These are phyloP conservation scores for Austrofundulus limnaeus DNA, from an alignment of 2,113 vertebrate species.

Conservation along the genomic window DNA sequence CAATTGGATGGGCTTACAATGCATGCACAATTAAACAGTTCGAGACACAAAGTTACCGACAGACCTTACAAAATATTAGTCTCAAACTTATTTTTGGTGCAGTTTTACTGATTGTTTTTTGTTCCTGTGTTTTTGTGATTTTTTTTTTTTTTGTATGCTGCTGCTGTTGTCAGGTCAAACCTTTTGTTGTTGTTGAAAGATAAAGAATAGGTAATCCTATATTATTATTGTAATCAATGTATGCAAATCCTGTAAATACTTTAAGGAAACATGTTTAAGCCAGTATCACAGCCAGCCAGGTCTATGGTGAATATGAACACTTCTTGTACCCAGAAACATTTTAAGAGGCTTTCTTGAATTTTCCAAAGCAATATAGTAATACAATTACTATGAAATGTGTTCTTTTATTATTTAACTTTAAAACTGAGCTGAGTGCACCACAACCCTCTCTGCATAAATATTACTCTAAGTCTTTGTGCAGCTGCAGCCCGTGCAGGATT, in stretches of 20 bases:
- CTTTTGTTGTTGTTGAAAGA: no score
- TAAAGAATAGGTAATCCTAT: no score
- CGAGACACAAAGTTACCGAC: constrained; percentile 38
- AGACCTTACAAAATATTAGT: constrained; percentile 25
- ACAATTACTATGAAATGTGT: constrained; percentile 8
- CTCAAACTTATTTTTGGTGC: constrained; percentile 15
- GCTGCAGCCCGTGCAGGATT: constrained; percentile 35
- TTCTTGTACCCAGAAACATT: constrained; percentile 3
- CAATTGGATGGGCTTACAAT: constrained; percentile 67
- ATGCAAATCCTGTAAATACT: no score
- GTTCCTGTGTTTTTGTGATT: neutral
- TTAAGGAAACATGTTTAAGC: no score
- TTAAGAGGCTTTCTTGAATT: neutral
- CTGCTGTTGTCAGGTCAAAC: no score
- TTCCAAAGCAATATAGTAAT: constrained; percentile 7
- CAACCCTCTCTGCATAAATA: constrained; percentile 34
- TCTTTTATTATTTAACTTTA: constrained; percentile 33
- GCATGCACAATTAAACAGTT: constrained; percentile 68
- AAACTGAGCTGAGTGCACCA: constrained; percentile 40
- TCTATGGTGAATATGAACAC: no score
- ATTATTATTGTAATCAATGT: no score
- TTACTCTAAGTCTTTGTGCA: constrained; percentile 66
- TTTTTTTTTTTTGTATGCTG: no score
- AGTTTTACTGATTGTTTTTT: neutral
- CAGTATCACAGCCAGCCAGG: no score